Base-by-base conservation (phyloP, 2,888 invertebrate species). In the Altica lythri region DNA sequence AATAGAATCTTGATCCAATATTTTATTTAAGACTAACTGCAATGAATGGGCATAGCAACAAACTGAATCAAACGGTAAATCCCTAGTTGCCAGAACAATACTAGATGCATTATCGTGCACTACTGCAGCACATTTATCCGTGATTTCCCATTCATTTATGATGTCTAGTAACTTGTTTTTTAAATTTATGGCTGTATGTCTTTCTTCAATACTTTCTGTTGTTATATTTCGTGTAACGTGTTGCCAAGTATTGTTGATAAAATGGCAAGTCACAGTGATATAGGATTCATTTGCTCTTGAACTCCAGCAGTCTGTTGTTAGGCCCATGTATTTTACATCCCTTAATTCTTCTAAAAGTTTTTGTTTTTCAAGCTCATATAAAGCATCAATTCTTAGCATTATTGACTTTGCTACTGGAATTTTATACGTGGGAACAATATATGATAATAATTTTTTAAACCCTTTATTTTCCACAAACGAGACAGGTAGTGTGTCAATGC, bases 51-150 rank as follows among this genome's bases (percentile, higher is more conserved):
- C 58, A 58, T 60, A 58, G 45, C 68, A 68, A 14, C 57, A 61
- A 18, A 67, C 50, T 17, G 61, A 56, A 27, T 55, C 44, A 49
- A 14, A 57, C 2, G 54, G 47, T 10, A 46, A 47, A 22, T 35
- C 10, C 54, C 48, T 47, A 5, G 51, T 47, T 18, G 64, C 62
- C 29, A 35, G 47, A 30, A 59, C 57, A 27, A 67, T 67, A 57
- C 67, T 68, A 4, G 56, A 38, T 38, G 66, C 67, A 54, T 68
- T 67, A 49, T 67, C 65, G 46, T 64, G 64, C 2, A 67, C 60
- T 27, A 61, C 54, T 30, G 63, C 62, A 13, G 46, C 19, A 30
- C 59, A 38, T 61, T 65, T 60, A 4, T 59, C 49, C 34, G 9
- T 9, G 4, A 67, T 55, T 13, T 35, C 53, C 61, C 60, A 67